A percentile compares a stretch with the other conserved stretches of the same genome.
Conservation (phyloP, 2,797 vertebrate species). For the Esox lucius region DNA sequence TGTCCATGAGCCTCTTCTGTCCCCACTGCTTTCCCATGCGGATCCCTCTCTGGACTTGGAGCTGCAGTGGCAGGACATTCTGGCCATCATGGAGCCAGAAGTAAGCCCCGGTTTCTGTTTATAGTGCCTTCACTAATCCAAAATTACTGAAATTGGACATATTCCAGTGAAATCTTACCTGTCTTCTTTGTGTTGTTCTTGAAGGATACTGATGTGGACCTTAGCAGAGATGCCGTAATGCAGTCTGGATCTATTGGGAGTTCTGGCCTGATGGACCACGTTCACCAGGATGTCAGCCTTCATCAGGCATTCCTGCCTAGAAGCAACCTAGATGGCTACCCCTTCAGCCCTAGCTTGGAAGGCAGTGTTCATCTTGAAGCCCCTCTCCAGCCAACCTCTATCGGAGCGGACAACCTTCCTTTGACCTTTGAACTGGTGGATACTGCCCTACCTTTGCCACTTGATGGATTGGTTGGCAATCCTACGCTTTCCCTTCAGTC, state of each 20-base stretch:
- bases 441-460: neutral
- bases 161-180: neutral
- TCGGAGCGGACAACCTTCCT: conserved; percentile 43
- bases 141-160: neutral
- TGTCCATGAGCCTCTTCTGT: conserved; percentile 61
- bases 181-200: neutral
- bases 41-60: conserved; percentile 83
- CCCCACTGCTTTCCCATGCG: conserved; percentile 69
- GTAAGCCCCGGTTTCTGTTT: neutral
- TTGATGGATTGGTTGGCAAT: conserved; percentile 15
- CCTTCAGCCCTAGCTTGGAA: conserved; percentile 69
- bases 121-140: too few relatives aligned
- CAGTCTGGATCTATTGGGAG: conserved; percentile 40
- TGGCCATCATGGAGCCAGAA: conserved; percentile 87
- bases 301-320: conserved; percentile 75
- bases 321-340: conserved; percentile 77
- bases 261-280: conserved; percentile 41
- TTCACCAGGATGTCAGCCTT: conserved; percentile 78
- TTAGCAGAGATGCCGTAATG: conserved; percentile 27
- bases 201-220: neutral
- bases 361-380: conserved; percentile 18
- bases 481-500: conserved; percentile 15
- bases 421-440: conserved; percentile 1
- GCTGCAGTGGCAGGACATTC: conserved; percentile 92
- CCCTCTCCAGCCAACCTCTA: conserved; percentile 55